These are phyloP conservation scores for Drosophila kuntzei DNA, from an alignment of 2,888 invertebrate species.

Conservation along the genomic window DNA sequence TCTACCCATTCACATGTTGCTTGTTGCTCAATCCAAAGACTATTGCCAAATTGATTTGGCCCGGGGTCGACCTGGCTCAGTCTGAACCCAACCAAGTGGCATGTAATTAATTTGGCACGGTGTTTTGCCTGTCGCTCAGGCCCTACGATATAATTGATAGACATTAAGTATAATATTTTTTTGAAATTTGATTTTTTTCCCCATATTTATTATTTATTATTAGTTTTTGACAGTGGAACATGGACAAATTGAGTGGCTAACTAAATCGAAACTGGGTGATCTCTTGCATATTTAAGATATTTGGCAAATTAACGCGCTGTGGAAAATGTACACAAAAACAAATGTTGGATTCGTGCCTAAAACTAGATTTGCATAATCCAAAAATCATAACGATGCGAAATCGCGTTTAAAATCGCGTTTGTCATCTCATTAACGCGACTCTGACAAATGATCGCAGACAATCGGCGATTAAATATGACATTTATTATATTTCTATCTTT, in stretches of 20 bases:
- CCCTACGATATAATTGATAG: slow-evolving; percentile 37
- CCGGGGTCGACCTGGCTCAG: background rate
- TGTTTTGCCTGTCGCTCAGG: slow-evolving; percentile 24
- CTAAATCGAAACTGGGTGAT: slow-evolving; percentile 11
- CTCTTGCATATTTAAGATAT: slow-evolving; percentile 24
- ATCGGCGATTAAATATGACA: slow-evolving; percentile 20
- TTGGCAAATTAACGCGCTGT: slow-evolving; percentile 42
- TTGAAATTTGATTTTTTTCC: background rate
- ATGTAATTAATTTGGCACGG: slow-evolving; percentile 36
- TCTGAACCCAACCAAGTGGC: slow-evolving; percentile 20
- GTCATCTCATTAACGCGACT: slow-evolving; percentile 39
- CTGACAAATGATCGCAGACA: slow-evolving; percentile 34
- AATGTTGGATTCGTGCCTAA: slow-evolving; percentile 13
- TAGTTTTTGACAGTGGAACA: slow-evolving; percentile 9
- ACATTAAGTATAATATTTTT: slow-evolving; percentile 28
- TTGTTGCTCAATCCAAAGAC: slow-evolving; percentile 2
- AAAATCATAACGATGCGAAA: slow-evolving; percentile 28
- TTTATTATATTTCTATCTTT: slow-evolving; percentile 10
- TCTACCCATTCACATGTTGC: background rate
- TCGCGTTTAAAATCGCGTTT: slow-evolving; percentile 44
- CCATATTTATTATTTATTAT: background rate
- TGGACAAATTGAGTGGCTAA: slow-evolving; percentile 19
- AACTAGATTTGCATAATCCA: slow-evolving; percentile 42
- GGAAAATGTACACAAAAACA: background rate
- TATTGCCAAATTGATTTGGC: slow-evolving; percentile 16